Evolutionary conservation across 35 echinoderm and acorn worm genomes (phyloP).

Genomic region (Apostichopus parvimensis): DNA sequence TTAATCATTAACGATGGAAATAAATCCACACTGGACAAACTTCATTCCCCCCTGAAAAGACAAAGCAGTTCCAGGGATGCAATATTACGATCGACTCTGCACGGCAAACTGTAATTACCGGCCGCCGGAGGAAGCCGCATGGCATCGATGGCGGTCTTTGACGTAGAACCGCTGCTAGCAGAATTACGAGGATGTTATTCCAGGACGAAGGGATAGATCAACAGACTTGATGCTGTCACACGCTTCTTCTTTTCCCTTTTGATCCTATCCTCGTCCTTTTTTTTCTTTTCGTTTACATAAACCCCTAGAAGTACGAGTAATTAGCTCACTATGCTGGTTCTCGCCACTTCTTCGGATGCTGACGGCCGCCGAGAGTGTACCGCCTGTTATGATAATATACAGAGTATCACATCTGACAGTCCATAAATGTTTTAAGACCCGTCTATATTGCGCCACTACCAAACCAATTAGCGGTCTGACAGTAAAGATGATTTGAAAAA

Average conservation of each 20-base stretch:
- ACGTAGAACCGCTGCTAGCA: neutral
- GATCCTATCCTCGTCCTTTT: neutral
- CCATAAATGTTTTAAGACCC: no score
- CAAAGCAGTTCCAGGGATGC: neutral
- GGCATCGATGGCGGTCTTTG: neutral
- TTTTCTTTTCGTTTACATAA: neutral
- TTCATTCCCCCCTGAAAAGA: neutral
- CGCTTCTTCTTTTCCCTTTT: neutral
- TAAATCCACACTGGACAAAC: neutral
- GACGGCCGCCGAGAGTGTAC: no score
- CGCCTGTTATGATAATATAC: no score
- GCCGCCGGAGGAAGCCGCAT: neutral
- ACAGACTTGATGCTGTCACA: neutral
- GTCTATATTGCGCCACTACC: no score
- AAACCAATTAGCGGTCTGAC: no score
- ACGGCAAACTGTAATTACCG: neutral
- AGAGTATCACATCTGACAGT: no score
- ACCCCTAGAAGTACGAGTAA: neutral
- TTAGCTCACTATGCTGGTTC: neutral
- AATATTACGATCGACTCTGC: neutral
- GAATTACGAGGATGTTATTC: neutral
- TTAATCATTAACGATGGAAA: neutral
- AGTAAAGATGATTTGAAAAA: no score
- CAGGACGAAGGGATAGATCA: neutral
- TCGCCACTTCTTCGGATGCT: neutral